Conservation (phyloP, 2,797 vertebrate species). For the Clamator glandarius region DNA sequence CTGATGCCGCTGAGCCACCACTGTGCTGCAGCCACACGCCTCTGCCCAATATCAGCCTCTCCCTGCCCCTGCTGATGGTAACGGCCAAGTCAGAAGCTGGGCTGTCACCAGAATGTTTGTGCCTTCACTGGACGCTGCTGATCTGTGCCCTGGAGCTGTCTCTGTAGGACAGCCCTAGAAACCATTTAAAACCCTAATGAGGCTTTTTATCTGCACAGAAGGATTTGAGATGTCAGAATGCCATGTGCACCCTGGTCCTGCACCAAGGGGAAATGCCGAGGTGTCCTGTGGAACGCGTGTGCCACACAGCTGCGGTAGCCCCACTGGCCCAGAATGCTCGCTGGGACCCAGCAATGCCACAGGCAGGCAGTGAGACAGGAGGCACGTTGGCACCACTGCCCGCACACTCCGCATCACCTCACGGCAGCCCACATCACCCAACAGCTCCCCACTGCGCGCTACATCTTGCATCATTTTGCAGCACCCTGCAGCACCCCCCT, state of each 20-base stretch:
- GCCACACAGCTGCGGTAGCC: not conserved
- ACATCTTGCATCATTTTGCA: not conserved
- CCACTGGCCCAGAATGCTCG: fast-evolving
- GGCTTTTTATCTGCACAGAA: not conserved
- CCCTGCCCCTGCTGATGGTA: constrained; percentile 41
- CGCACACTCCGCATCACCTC: not conserved
- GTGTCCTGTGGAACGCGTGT: too few species aligned
- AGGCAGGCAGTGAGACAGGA: fast-evolving
- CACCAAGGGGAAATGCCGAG: not conserved
- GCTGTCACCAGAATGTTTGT: not conserved
- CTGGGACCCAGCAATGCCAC: not conserved
- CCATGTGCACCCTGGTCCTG: fast-evolving
- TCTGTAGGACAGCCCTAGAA: constrained; percentile 81
- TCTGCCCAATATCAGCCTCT: constrained; percentile 67
- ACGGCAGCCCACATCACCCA: too few species aligned
- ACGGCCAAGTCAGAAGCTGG: not conserved
- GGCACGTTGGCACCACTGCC: not conserved
- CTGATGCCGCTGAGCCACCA: too few species aligned
- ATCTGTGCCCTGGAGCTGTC: constrained; percentile 64
- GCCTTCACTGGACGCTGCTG: too few species aligned
- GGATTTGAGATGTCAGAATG: not conserved
- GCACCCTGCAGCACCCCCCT: too few species aligned
- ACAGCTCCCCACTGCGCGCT: too few species aligned
- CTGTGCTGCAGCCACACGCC: not conserved
- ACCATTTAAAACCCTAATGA: constrained; percentile 75